Base-by-base conservation (phyloP, 2,797 vertebrate genomes). In the Anguilla anguilla region DNA sequence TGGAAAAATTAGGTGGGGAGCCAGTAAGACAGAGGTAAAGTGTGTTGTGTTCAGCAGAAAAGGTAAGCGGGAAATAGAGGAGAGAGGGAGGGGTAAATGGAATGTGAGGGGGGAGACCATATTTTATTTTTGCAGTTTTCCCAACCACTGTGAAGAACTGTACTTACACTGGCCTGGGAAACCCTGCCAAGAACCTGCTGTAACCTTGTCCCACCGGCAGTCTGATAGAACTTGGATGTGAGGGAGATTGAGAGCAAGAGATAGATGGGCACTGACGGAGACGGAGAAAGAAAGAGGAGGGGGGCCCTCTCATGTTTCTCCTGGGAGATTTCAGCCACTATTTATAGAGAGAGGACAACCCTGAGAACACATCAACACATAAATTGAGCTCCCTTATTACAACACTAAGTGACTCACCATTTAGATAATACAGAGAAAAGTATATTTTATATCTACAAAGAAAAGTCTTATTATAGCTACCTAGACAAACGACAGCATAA, bases 301-400 rank as follows among this genome's bases (percentile, higher is more conserved):
- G 90, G 88, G 86, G 72, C 86, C 64, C 64, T 93, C 93, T 96
- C 94, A 87, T 93, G 92, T 96, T 96, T 95, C 95, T 90, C 88
- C 91, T 92, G 22, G 39, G 90, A 94, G 92, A 93, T 93, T 91
- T 94, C 89, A 88, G 11, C 82, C 87, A 91, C 91, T 96, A 96
- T 93, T 92, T 95, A 93, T 95, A 96, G 95, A 88, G 85, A 92
- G 87, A 95, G 94, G 94, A 94, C 94, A 95, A 90, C 94, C 94
- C 93, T 91, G 89, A 89, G 88, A 93, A 88, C 84, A 84, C 89
- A 95, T 94, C 91, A 94, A 93, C 94, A 92, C 91, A 88, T 92
- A 91, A 89, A 93, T 43, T 90, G 86, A 89, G 86, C 87, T 91
- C 91, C 92, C 91, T 93, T 93, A 94, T 92, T 90, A 92, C 94